These are phyloP conservation scores for Anguilla marmorata DNA, from an alignment of 2,797 vertebrate species.

Conservation along the genomic window DNA sequence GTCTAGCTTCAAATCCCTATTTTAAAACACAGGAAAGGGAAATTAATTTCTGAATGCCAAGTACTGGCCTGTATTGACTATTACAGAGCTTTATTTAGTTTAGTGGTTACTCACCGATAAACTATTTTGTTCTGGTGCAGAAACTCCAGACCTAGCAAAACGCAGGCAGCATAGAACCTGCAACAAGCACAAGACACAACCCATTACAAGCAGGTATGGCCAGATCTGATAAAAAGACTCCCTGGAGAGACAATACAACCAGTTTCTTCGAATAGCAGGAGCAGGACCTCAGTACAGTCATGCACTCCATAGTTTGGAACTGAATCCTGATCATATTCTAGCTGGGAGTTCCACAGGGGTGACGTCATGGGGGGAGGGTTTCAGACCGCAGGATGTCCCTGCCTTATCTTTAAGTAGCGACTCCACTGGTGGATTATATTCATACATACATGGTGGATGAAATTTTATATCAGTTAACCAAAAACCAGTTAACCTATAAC, in stretches of 20 bases:
- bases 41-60: background rate
- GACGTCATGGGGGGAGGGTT: background rate
- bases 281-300: background rate
- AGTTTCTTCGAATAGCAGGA: background rate
- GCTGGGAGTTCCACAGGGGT: background rate
- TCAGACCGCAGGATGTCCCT: background rate
- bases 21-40: constrained; percentile 7
- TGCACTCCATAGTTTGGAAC: background rate
- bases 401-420: background rate
- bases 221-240: background rate
- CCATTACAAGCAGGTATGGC: background rate
- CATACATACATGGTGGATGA: no score
- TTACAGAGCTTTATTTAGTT: background rate
- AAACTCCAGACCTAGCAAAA: constrained; percentile 92
- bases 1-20: constrained; percentile 89
- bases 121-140: constrained; percentile 89
- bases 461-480: background rate
- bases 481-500: background rate
- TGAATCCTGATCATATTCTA: background rate
- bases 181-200: background rate
- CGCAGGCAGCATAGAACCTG: constrained; percentile 92
- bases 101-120: constrained; percentile 78
- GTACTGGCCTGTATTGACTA: background rate
- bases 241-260: background rate
- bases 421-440: background rate